Evolutionary conservation across 2,113 vertebrate genomes (phyloP).

Genomic region (Zosterops hypoxanthus): DNA sequence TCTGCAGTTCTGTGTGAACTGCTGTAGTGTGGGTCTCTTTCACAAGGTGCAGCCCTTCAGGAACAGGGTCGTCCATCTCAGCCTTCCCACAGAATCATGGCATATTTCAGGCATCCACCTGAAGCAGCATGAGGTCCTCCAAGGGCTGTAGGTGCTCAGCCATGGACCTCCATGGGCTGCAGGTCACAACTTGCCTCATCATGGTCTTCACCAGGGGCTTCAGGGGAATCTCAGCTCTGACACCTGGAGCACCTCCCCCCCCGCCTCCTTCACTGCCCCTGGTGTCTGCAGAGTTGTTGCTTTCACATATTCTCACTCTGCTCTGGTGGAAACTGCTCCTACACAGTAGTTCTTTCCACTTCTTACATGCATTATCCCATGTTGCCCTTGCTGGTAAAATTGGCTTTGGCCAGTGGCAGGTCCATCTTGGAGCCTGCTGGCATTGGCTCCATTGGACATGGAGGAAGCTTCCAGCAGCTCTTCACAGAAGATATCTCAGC

Average conservation of each 20-base stretch:
- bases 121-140: background rate
- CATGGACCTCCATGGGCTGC: background rate
- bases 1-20: background rate
- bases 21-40: rapidly evolving
- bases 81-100: background rate
- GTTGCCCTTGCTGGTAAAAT: background rate
- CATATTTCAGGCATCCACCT: too few species aligned
- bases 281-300: background rate
- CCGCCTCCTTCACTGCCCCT: background rate
- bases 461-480: background rate
- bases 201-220: background rate
- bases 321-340: background rate
- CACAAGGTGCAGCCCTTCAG: background rate
- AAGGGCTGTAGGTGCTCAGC: background rate
- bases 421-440: background rate
- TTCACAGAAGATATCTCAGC: background rate
- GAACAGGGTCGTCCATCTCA: rapidly evolving
- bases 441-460: background rate
- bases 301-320: background rate
- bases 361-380: background rate
- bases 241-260: background rate
- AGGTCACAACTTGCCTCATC: background rate
- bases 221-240: background rate
- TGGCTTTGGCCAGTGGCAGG: background rate
- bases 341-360: background rate